Percentiles rank a stretch among this genome's conserved stretches.
phyloP scores from a whole-genome alignment of 2,888 invertebrate genomes.

The Callyntrura guangdongensis region DNA sequence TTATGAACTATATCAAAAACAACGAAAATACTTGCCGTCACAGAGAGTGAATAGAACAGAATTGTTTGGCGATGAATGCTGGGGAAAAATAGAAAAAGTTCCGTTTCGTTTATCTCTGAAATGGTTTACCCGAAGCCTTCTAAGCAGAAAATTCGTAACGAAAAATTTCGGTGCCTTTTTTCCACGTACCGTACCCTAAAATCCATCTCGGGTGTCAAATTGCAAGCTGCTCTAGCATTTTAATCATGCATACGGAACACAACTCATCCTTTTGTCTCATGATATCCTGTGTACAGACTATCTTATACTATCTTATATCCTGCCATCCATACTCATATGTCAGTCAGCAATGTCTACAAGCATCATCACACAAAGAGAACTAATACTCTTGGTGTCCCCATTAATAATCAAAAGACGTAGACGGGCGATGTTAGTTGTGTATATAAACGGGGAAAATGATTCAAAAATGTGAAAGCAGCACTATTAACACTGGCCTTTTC shows the following conservation, averaged over 20 bases:
- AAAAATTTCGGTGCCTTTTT: conserved; percentile 9
- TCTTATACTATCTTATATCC: background rate
- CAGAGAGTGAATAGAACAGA: conserved; percentile 33
- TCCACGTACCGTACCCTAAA: no score
- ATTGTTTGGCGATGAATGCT: background rate
- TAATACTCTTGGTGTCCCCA: conserved; percentile 12
- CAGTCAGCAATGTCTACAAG: no score
- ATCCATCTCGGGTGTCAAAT: background rate
- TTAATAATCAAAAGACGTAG: conserved; percentile 18
- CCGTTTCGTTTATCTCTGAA: background rate
- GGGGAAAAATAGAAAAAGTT: background rate
- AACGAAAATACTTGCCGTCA: background rate
- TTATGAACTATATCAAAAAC: background rate
- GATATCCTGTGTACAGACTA: conserved; percentile 6
- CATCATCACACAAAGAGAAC: background rate
- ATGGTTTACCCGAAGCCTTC: background rate
- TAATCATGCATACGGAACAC: conserved; percentile 57
- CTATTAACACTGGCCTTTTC: background rate
- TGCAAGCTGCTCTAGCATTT: conserved; percentile 58
- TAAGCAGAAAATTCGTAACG: background rate
- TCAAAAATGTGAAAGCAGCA: background rate
- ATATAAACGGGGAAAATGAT: background rate
- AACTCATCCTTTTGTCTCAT: background rate
- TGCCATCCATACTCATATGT: background rate
- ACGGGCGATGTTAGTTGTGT: no score